Base-by-base conservation (phyloP, 2,797 vertebrate genomes). In the Poeciliopsis presidionis region DNA sequence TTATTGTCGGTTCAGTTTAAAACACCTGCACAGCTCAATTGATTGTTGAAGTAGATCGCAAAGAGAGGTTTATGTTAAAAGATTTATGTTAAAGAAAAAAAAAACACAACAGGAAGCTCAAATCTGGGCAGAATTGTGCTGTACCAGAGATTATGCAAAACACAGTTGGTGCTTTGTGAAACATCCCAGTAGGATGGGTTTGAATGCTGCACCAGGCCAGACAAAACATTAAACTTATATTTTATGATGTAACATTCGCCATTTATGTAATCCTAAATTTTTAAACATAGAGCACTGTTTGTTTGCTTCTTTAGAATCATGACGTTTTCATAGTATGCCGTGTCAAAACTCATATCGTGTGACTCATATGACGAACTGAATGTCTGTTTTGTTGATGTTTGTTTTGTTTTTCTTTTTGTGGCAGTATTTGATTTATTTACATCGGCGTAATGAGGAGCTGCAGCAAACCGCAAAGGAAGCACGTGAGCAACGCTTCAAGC, bases 391-490 rank as follows among this genome's bases (percentile, higher is more conserved):
- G 49, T 51, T 51, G 20, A 6, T 39, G 33, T 65, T 22, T 39
- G 5, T 33, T 20, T 20, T 5, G 18, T 33, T 6, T 9, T 7
- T 7, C 7, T 33, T 18, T 36, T 18, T 33, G 7, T 63, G 30
- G 61, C 63, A 65, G 63, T 39, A 65, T 65, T 65, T 65, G 63
- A 20, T 22, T 65, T 39, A 65, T 65, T 39, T 65, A 25, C 63
- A 39, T 20, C 63, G 20, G 20, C 63, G 63, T 25, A 65, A 39
- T 4, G 20, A 39, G 9, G 33, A 65, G 33, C 63, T 65, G 36
- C 20, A 65, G 12, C 7, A 65, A 65, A 65, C 3, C 9, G 7
- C 36, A 39, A 22, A 65, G 12, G 63, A 65, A 39, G 36, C 63
- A 25, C 63, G 63, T 2, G 63, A 39, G 18, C 63, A 65, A 11